Evolutionary conservation across 2,888 invertebrate species (phyloP), one percentile per base, ranked within the genome.

Genomic region (Archips crataeganus): DNA sequence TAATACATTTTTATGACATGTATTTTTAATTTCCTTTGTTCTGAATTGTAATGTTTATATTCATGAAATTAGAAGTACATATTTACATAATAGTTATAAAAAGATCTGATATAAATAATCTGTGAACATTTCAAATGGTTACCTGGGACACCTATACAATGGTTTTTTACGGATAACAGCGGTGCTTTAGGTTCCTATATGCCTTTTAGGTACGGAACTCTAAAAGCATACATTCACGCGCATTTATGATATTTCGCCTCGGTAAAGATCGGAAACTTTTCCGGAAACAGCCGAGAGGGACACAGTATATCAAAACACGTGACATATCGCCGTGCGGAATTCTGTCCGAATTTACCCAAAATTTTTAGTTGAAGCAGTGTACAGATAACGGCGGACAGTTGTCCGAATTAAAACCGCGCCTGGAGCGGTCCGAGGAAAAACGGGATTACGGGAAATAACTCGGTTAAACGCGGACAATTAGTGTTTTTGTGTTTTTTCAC

Each of bases 231-330:
- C 49, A n/a, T 61, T 10, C 62, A 51, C 45, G 39, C 13, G 11
- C 51, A 54, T 54, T 34, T 23, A 59, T 10, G 2, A 45, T 6
- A 36, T n/a, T 65, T 34, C 45, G 15, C 6, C 32, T 34, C 49
- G 65, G 34, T 42, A 54, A 71, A 54, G 51, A 45, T 59, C 57
- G 23, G 42, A 8, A 36, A 32, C 9, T 64, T 65, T 68, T 62
- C 76, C 66, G 45, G 75, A 77, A 79, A 82, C 79, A 76, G 78
- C 80, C 81, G 78, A 76, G 77, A 68, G 85, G 82, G 67, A 47
- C 63, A 15, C 85, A 78, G 83, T 87, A 84, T 88, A 85, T 90
- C 87, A 87, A 79, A 85, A 80, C 79, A 80, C 75, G 76, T 84
- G 85, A 83, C 86, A 83, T 88, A 86, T 86, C 85, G 83, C 84